Conservation (phyloP, 64 coral and sea anemone genomes). For the Pocillopora damicornis region DNA sequence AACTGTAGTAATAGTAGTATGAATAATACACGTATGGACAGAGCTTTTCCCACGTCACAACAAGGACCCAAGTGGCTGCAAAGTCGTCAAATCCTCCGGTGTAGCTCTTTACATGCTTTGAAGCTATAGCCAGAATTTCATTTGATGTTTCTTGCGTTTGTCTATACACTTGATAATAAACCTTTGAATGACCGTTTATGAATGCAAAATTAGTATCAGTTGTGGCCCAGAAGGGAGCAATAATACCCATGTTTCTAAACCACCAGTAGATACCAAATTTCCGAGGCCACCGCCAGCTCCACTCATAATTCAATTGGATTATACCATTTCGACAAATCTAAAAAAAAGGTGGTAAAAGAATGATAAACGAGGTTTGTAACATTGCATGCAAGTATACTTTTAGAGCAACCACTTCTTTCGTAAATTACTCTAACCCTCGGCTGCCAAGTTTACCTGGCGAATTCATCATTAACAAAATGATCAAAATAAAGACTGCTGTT, state of each 20-base stretch:
- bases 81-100: neutral
- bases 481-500: too few relatives aligned
- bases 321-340: neutral
- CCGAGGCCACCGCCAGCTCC: neutral
- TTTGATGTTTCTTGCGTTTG: neutral
- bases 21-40: neutral
- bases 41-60: neutral
- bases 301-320: neutral
- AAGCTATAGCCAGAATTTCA: neutral
- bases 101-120: neutral
- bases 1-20: neutral
- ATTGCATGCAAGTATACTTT: neutral
- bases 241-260: neutral
- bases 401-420: too few relatives aligned
- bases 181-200: neutral
- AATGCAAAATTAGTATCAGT: neutral
- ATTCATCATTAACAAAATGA: too few relatives aligned
- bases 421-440: too few relatives aligned
- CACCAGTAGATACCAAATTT: constrained; percentile 1
- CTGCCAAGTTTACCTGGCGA: too few relatives aligned
- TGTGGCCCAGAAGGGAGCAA: neutral
- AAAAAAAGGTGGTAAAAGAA: neutral
- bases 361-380: neutral
- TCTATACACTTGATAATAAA: neutral
- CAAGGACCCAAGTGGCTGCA: neutral